These are phyloP conservation scores for Andrena praecox DNA, from an alignment of 2,888 invertebrate genomes.

Conservation along the genomic window DNA sequence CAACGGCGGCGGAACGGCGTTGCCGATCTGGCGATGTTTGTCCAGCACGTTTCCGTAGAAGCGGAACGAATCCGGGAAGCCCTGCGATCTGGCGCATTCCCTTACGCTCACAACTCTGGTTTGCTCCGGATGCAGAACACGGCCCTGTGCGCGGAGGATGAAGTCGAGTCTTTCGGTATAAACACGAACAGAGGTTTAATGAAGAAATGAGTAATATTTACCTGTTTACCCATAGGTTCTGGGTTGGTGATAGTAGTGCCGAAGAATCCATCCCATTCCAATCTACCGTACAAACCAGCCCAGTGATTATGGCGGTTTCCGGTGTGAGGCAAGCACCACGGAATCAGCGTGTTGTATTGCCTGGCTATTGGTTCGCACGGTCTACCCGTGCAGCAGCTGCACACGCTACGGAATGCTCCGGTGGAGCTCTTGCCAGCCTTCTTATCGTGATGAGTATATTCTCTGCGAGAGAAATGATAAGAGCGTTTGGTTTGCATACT, in stretches of 20 bases:
- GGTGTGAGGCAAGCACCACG: constrained; percentile 96
- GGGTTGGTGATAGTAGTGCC: constrained; percentile 94
- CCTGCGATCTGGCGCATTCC: constrained; percentile 95
- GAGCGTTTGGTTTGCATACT: not conserved
- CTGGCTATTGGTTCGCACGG: constrained; percentile 90
- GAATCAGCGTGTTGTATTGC: constrained; percentile 93
- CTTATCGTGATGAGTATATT: constrained; percentile 86
- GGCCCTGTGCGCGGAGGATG: constrained; percentile 86
- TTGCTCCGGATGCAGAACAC: constrained; percentile 93
- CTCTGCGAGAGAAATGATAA: constrained; percentile 76
- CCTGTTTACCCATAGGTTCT: constrained; percentile 96
- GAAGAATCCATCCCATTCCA: constrained; percentile 94
- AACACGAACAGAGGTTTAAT: not conserved
- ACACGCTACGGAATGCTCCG: constrained; percentile 89
- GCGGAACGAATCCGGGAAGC: constrained; percentile 91
- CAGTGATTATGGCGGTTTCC: constrained; percentile 95
- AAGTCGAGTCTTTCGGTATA: not conserved
- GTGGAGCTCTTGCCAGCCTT: constrained; percentile 85
- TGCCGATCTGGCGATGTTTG: constrained; percentile 94
- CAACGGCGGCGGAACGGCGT: constrained; percentile 94
- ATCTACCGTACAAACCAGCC: constrained; percentile 93
- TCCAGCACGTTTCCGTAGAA: constrained; percentile 92
- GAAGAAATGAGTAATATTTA: constrained; percentile 64
- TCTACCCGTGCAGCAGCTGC: constrained; percentile 89
- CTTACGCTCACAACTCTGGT: constrained; percentile 93